A percentile compares a stretch with the other conserved stretches of the same genome.
Conservation (phyloP, 2,797 vertebrate species). For the Vultur gryphus region DNA sequence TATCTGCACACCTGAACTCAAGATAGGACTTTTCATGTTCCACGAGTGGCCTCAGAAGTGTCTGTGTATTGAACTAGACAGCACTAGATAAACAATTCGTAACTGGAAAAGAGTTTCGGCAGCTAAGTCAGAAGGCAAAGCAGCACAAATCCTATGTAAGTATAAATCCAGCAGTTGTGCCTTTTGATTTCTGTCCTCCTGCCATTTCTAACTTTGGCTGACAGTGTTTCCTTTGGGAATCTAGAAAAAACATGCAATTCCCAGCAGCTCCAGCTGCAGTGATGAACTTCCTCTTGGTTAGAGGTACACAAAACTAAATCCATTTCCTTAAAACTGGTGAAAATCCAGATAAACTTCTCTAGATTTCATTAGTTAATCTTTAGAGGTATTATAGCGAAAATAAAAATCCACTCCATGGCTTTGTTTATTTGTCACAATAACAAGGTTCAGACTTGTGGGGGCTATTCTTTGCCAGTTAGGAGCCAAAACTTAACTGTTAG, state of each 20-base stretch:
- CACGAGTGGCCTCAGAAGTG: neutral
- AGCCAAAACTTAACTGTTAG: neutral
- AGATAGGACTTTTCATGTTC: neutral
- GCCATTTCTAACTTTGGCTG: conserved; percentile 39
- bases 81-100: neutral
- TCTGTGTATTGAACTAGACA: neutral
- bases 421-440: neutral
- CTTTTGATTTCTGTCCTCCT: conserved; percentile 28
- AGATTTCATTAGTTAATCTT: neutral
- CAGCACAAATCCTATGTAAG: neutral
- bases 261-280: conserved; percentile 40
- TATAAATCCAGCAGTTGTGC: neutral
- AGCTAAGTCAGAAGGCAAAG: neutral
- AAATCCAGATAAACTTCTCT: neutral
- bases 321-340: neutral
- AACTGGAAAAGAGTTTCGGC: neutral
- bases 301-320: neutral
- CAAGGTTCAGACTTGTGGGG: neutral
- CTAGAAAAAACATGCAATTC: conserved; percentile 26
- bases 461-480: neutral
- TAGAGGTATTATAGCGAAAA: neutral
- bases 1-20: neutral
- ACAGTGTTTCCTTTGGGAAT: conserved; percentile 46
- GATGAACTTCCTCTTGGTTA: conserved; percentile 5
- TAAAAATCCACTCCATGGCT: neutral